Conservation (phyloP, 2,797 vertebrate genomes). For the Potorous gilbertii region DNA sequence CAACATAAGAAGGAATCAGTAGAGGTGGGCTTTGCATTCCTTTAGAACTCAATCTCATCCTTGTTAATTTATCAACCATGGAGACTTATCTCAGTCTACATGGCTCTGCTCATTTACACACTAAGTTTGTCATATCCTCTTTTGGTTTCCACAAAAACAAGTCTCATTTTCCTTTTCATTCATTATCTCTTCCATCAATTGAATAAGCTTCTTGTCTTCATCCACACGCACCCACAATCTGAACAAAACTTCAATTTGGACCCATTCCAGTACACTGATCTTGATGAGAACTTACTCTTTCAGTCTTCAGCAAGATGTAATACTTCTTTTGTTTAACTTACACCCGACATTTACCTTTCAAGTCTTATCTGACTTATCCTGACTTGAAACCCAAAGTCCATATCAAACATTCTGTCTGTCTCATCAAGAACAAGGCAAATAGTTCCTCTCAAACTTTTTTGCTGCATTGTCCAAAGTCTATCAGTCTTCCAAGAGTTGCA, state of each 20-base stretch:
- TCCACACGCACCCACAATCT: slow-evolving; percentile 92
- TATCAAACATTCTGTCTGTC: slow-evolving; percentile 92
- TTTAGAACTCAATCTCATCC: slow-evolving; percentile 93
- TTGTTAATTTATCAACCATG: slow-evolving; percentile 93
- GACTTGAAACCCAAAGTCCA: slow-evolving; percentile 92
- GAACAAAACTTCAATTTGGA: slow-evolving; percentile 93
- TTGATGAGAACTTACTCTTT: slow-evolving; percentile 94
- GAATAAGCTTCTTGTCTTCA: slow-evolving; percentile 90
- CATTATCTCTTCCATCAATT: slow-evolving; percentile 92
- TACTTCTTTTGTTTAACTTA: slow-evolving; percentile 93
- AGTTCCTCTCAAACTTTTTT: slow-evolving; percentile 92
- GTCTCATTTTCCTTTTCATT: slow-evolving; percentile 93
- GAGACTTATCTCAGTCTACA: slow-evolving; percentile 92
- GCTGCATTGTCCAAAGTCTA: slow-evolving; percentile 90
- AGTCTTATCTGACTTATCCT: slow-evolving; percentile 92
- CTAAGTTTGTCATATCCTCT: slow-evolving; percentile 92
- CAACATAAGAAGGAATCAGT: slow-evolving; percentile 91
- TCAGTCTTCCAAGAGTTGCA: slow-evolving; percentile 90
- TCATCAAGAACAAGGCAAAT: slow-evolving; percentile 92
- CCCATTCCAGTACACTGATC: slow-evolving; percentile 89
- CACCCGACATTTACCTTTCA: slow-evolving; percentile 93
- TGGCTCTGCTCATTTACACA: slow-evolving; percentile 92
- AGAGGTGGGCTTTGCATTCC: slow-evolving; percentile 91
- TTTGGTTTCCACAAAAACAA: slow-evolving; percentile 93
- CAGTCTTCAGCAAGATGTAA: slow-evolving; percentile 91